These are phyloP conservation scores for Propithecus perrieri DNA, from an alignment of 2,797 vertebrate genomes.

Conservation along the genomic window DNA sequence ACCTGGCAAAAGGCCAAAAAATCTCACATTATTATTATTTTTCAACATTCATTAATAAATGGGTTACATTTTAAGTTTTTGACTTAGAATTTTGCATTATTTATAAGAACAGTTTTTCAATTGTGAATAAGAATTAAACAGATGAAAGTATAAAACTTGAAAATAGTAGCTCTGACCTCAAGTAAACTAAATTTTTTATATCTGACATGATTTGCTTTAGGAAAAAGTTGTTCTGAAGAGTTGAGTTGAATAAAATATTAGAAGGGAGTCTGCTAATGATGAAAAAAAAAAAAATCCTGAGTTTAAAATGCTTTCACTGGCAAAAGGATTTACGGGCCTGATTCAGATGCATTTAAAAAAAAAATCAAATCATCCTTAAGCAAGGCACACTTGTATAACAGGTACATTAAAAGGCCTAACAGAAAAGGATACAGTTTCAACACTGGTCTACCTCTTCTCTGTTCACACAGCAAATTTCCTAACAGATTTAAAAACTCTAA, in stretches of 20 bases:
- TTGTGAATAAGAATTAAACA: constrained; percentile 32
- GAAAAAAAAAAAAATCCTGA: not conserved
- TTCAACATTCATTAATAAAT: constrained; percentile 17
- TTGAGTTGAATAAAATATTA: constrained; percentile 15
- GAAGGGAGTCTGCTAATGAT: not conserved
- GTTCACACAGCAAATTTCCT: not conserved
- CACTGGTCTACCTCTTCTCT: not conserved
- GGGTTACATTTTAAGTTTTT: not conserved
- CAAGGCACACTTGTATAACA: not conserved
- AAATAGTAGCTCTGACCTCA: not conserved
- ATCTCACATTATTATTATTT: not conserved
- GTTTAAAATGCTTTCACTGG: constrained; percentile 27
- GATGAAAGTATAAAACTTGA: not conserved
- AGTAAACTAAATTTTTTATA: constrained; percentile 24
- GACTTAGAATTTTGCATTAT: not conserved
- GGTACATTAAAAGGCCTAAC: not conserved
- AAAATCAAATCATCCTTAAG: not conserved
- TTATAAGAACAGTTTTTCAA: not conserved
- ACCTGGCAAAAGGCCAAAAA: not conserved
- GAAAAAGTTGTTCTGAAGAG: not conserved
- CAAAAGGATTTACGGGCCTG: not conserved
- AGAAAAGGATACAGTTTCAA: not conserved
- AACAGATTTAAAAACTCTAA: constrained; percentile 1
- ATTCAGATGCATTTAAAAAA: not conserved
- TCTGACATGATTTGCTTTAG: not conserved